phyloP scores from a whole-genome alignment of 2,797 vertebrate genomes.

The Anisognathus igniventris region DNA sequence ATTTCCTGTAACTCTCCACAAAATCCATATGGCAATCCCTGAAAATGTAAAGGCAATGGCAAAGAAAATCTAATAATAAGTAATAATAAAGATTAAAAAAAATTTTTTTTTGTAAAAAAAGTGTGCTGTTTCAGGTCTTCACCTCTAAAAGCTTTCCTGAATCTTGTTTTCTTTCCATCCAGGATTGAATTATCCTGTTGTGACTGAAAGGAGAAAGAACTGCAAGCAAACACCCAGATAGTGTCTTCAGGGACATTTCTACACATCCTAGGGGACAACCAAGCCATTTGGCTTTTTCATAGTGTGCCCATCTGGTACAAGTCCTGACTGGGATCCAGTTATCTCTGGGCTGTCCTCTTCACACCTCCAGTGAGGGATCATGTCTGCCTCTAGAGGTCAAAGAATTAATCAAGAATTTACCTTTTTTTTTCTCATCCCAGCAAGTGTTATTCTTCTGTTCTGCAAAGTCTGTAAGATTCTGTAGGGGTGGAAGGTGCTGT shows the following conservation, averaged over 20 bases:
- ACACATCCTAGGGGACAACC: background rate
- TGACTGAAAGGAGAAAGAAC: background rate
- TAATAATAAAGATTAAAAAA: background rate
- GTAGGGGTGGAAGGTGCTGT: background rate
- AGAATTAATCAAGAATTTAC: background rate
- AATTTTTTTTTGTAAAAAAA: rapidly evolving
- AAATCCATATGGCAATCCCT: background rate
- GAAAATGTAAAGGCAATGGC: background rate
- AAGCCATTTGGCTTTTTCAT: background rate
- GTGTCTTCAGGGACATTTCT: background rate
- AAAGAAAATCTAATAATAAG: background rate
- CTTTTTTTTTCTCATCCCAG: background rate
- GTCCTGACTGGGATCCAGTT: background rate
- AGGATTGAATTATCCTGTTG: background rate
- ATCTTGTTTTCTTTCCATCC: background rate
- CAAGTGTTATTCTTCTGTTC: background rate
- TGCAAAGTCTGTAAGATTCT: background rate
- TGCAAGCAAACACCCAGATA: background rate
- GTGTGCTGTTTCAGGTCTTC: background rate
- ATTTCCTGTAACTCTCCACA: background rate
- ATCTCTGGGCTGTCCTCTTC: background rate
- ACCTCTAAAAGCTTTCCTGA: background rate
- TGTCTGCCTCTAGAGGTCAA: background rate
- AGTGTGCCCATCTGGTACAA: background rate
- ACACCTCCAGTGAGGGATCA: background rate